Percentiles rank a stretch among this genome's conserved stretches.
These are phyloP conservation scores for Cyprinodon variegatus DNA, from an alignment of 2,113 vertebrate species.

Conservation along the genomic window DNA sequence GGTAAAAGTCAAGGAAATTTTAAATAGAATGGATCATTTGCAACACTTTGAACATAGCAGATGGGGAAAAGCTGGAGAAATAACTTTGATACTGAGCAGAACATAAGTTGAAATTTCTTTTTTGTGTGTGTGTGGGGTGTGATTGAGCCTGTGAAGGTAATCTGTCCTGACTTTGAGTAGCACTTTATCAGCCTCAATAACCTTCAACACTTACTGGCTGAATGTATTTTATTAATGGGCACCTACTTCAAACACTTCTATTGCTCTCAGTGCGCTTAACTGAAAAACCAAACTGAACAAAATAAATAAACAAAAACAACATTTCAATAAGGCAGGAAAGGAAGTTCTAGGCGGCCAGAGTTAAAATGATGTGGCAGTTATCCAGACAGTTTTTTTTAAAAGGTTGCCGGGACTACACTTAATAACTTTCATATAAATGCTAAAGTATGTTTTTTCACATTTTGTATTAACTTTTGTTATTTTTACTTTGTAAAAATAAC, in stretches of 20 bases:
- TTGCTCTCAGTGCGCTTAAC: not conserved
- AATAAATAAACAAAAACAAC: not conserved
- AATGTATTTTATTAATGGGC: not conserved
- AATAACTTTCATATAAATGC: not conserved
- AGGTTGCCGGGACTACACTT: not conserved
- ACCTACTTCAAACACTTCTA: not conserved
- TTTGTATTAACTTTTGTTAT: not conserved
- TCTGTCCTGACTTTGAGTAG: slow-evolving; percentile 32
- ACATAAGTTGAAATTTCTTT: slow-evolving; percentile 7
- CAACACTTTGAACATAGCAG: slow-evolving; percentile 56
- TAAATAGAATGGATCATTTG: slow-evolving; percentile 55
- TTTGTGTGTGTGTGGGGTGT: slow-evolving; percentile 32
- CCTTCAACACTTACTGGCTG: slow-evolving; percentile 16
- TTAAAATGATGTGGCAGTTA: not conserved
- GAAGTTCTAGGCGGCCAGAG: not conserved
- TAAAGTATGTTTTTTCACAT: not conserved
- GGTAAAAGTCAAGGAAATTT: slow-evolving; percentile 34
- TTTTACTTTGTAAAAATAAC: too few species aligned
- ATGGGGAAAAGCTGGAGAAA: slow-evolving; percentile 52
- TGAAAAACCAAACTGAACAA: not conserved
- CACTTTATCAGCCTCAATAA: slow-evolving; percentile 28
- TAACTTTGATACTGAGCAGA: slow-evolving; percentile 16
- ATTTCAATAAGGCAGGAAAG: not conserved
- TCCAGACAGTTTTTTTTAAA: not conserved
- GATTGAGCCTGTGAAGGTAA: slow-evolving; percentile 43